Base-by-base conservation (phyloP, 2,113 vertebrate genomes). In the Plecotus auritus region DNA sequence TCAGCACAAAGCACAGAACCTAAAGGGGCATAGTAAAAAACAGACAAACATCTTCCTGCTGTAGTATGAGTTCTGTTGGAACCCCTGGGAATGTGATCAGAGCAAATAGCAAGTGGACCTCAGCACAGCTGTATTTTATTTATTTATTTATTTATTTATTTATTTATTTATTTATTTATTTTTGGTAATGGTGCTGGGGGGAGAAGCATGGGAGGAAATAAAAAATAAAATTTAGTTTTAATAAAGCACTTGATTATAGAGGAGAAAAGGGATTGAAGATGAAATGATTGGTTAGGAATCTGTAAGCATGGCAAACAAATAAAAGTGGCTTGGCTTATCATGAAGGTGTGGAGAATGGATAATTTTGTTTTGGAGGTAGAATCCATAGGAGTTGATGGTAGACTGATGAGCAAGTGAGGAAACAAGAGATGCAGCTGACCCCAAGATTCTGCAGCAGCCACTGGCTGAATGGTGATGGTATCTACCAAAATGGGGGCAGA, bases 41-140 rank as follows among this genome's bases (percentile, higher is more conserved):
- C 17, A 22, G 9, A 64, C 5, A 30, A 7, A 32, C 7, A 4
- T 3, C 11, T 47, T 49, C 17, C 37, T 73, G 10, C 11, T 42
- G 9, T 12, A 7, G 17, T 14, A 0, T 12, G 9, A 5, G 26
- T 40, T 42, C 67, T 88, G 6, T 26, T 12, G 61, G 51, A 40
- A 10, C 13, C 22, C 12, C 8, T 17, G 11, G 26, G 32, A 2
- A 45, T 5, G 0, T 4, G 23, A 6, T 10, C 6, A 77, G 40
- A 40, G 30, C 40, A 9, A 4, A 2, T 5, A 16, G 3, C 14
- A 30, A 17, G 66, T 20, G 18, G 37, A 12, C 7, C 37, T 28
- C 26, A 18, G 0, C 37, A 18, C 30, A 78, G 18, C 20, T 56
- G 37, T 13, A 0, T 5, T 84, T 26, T 4, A 51, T 51, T 4